A percentile compares a stretch with the other conserved stretches of the same genome.
These are phyloP conservation scores for Coranthus polyacanthus DNA, from an alignment of 2,797 vertebrate genomes.

Conservation along the genomic window DNA sequence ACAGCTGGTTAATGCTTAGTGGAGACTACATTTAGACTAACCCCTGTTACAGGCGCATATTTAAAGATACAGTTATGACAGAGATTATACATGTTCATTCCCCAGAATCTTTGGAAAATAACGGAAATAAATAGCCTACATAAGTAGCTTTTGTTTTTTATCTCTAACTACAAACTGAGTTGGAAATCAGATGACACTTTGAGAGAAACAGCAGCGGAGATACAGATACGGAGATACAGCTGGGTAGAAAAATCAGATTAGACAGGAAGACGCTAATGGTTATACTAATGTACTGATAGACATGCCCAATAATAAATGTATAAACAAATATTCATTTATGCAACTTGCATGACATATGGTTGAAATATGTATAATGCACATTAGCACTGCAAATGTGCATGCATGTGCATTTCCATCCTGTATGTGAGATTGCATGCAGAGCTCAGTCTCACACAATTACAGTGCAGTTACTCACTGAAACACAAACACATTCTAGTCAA, in stretches of 20 bases:
- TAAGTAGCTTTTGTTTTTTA: neutral
- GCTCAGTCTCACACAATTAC: neutral
- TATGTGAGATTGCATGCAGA: constrained; percentile 14
- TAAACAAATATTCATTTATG: constrained; percentile 50
- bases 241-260: constrained; percentile 30
- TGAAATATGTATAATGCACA: constrained; percentile 9
- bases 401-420: neutral
- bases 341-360: constrained; percentile 25
- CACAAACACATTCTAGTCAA: constrained; percentile 12
- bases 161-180: neutral
- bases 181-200: neutral
- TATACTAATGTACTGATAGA: constrained; percentile 38
- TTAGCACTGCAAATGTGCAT: constrained; percentile 5
- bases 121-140: too few species aligned
- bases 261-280: constrained; percentile 53
- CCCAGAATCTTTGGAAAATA: too few species aligned
- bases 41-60: too few species aligned
- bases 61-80: neutral
- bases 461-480: neutral
- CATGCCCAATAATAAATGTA: constrained; percentile 46
- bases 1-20: too few species aligned
- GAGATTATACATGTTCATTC: neutral
- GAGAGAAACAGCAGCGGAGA: neutral
- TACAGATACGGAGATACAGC: neutral
- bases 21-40: too few species aligned